Percentiles rank a stretch among this genome's conserved stretches.
Evolutionary conservation across 2,113 vertebrate species (phyloP).

Genomic region (Ictalurus furcatus): DNA sequence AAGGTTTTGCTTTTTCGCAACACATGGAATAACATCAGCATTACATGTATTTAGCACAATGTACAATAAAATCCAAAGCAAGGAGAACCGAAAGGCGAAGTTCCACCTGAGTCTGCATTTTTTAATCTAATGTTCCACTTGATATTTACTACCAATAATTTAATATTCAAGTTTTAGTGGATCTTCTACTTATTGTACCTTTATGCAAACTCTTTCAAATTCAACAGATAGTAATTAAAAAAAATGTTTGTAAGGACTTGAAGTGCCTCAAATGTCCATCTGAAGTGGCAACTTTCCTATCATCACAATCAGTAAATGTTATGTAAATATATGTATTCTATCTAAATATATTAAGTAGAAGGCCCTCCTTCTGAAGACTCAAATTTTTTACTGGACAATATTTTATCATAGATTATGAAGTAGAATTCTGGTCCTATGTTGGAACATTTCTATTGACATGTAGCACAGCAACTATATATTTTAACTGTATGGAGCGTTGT

Average conservation of each 20-base stretch:
- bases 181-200: conserved; percentile 32
- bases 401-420: conserved; percentile 65
- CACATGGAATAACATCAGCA: conserved; percentile 1
- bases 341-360: conserved; percentile 51
- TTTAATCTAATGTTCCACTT: not conserved
- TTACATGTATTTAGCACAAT: conserved; percentile 9
- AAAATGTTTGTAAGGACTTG: conserved; percentile 15
- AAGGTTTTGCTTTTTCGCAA: not conserved
- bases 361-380: conserved; percentile 55
- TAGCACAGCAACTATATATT: conserved; percentile 66
- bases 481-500: conserved; percentile 61
- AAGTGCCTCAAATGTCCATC: not conserved
- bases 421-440: conserved; percentile 60
- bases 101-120: not conserved
- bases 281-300: conserved; percentile 38
- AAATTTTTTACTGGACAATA: conserved; percentile 55
- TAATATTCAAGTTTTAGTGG: conserved; percentile 14
- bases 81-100: not conserved
- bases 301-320: conserved; percentile 45
- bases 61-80: conserved; percentile 4
- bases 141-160: not conserved
- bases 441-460: conserved; percentile 61
- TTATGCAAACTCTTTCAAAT: conserved; percentile 15
- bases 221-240: not conserved
- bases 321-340: conserved; percentile 44